phyloP scores from a whole-genome alignment of 2,797 vertebrate genomes.

The Acrocephalus scirpaceus region DNA sequence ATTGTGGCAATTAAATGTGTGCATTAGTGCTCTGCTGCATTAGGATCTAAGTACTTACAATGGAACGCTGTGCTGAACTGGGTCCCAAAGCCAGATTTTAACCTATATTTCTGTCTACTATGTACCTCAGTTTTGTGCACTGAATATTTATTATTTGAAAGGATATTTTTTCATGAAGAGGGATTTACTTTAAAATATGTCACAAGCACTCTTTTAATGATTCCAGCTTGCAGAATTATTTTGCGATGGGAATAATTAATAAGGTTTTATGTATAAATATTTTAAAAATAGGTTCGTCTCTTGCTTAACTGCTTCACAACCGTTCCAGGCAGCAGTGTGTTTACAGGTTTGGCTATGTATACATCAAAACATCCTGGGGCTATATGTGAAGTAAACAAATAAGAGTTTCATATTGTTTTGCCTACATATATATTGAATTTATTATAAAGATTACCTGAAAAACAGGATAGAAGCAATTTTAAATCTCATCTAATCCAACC shows the following conservation, averaged over 20 bases:
- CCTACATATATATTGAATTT: not conserved
- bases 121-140: not conserved
- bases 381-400: not conserved
- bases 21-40: conserved; percentile 32
- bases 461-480: not conserved
- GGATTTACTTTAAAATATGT: not conserved
- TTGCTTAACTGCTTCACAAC: not conserved
- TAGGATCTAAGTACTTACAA: conserved; percentile 23
- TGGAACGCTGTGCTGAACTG: not conserved
- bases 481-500: not conserved
- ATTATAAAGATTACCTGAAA: not conserved
- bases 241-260: conserved; percentile 8
- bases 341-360: not conserved
- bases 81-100: conserved; percentile 39
- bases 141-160: conserved; percentile 24
- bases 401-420: not conserved
- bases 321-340: not conserved
- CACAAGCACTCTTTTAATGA: not conserved
- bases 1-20: conserved; percentile 37
- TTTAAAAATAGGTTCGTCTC: not conserved
- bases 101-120: conserved; percentile 19
- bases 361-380: not conserved
- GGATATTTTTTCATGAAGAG: not conserved
- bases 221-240: not conserved
- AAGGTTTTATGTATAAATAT: not conserved